These are phyloP conservation scores for Epizoanthus scotinus DNA, from an alignment of 92 coral and sea anemone genomes.

Conservation along the genomic window DNA sequence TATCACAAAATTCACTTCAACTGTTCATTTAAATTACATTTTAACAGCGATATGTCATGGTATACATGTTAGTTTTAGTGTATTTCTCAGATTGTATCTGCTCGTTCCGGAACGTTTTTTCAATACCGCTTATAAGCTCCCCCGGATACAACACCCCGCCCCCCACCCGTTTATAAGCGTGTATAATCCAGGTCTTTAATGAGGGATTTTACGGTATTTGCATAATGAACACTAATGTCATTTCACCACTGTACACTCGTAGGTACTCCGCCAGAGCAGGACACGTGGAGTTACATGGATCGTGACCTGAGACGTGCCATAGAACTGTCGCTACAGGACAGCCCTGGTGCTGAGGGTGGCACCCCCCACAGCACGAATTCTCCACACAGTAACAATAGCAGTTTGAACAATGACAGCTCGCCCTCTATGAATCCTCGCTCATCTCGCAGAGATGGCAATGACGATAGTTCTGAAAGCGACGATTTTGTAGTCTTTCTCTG, in stretches of 20 bases:
- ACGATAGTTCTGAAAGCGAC: slow-evolving; percentile 31
- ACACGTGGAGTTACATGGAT: slow-evolving; percentile 39
- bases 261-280: slow-evolving; percentile 14
- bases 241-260: not conserved
- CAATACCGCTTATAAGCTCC: no score
- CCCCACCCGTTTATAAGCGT: no score
- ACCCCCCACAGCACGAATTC: slow-evolving; percentile 25
- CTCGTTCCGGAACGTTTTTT: no score
- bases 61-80: no score
- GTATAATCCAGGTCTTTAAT: no score
- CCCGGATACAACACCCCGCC: no score
- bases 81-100: no score
- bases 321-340: slow-evolving; percentile 69
- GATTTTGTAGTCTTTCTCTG: slow-evolving; percentile 31
- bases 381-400: slow-evolving; percentile 8
- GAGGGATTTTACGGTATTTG: no score
- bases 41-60: no score
- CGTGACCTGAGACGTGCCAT: slow-evolving; percentile 78
- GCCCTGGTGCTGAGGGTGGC: slow-evolving; percentile 17
- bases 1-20: no score
- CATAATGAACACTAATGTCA: no score
- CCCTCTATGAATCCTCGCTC: not conserved
- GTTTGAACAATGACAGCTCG: slow-evolving; percentile 18
- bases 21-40: no score
- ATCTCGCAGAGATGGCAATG: slow-evolving; percentile 5